A percentile compares a stretch with the other conserved stretches of the same genome.
phyloP scores from a whole-genome alignment of 2,888 invertebrate species.

The Perithous albicinctus region DNA sequence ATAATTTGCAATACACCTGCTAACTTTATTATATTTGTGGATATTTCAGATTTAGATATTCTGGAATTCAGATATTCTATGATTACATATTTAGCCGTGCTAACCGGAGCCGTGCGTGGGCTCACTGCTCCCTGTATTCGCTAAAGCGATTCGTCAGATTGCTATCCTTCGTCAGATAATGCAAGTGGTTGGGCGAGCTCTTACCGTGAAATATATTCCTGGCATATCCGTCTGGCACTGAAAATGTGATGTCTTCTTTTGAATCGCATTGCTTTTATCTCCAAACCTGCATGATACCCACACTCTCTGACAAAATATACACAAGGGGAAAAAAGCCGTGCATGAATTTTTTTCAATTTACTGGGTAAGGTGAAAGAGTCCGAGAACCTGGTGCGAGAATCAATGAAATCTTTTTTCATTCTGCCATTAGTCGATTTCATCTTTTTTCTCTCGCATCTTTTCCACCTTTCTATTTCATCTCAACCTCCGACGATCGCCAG shows the following conservation, averaged over 20 bases:
- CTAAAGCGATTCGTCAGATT: background rate
- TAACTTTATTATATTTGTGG: too few species aligned
- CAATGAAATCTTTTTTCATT: constrained; percentile 15
- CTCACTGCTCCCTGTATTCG: background rate
- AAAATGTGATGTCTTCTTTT: constrained; percentile 7
- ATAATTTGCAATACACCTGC: too few species aligned
- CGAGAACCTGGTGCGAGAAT: constrained; percentile 7
- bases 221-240: background rate
- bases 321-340: too few species aligned
- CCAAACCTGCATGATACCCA: background rate
- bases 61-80: too few species aligned
- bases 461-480: constrained; percentile 6
- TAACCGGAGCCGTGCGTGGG: too few species aligned
- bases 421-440: background rate
- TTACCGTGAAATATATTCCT: constrained; percentile 47
- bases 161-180: background rate
- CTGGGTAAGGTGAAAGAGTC: background rate
- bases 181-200: too few species aligned
- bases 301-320: background rate
- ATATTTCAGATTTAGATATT: too few species aligned
- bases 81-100: too few species aligned
- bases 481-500: background rate
- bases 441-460: background rate
- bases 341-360: background rate
- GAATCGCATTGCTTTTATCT: background rate